Evolutionary conservation across 2,888 invertebrate species (phyloP), one percentile per base, ranked within the genome.

Genomic region (Pegoplata infirma): DNA sequence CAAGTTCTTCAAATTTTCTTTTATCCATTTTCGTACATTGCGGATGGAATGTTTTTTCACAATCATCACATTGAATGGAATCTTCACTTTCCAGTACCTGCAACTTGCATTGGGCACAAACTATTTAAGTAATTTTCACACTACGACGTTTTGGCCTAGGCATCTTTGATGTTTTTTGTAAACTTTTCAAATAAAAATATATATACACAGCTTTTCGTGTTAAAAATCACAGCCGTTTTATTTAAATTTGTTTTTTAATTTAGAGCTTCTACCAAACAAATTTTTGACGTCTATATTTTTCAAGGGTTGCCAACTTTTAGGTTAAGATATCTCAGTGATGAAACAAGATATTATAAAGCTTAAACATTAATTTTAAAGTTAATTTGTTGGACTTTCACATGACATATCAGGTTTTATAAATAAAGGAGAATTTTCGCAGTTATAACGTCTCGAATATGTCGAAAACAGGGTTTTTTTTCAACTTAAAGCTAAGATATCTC

Each of bases 61-160:
- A 59, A 44, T 14, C 21, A 25, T 23, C 58, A n/a, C 58, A 58
- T 4, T 58, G 21, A 40, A 58, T 58, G 19, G 58, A 40, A 7
- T 7, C 40, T 1, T 44, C 58, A 3, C 8, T 59, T 21, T 59
- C 59, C 40, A 44, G 32, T 23, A 59, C 25, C 32, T 44, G 44
- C 21, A 21, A 23, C n/a, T 59, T 59, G 23, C 59, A 59, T 46
- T 59, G 59, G 10, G 5, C 59, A 16, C 59, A 59, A 59, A 44
- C 21, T 17, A 44, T 23, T 59, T 59, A n/a, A n/a, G n/a, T 59
- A 7, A 40, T 58, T 44, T 59, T 59, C 21, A 44, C 8, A 14
- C 59, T 59, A 23, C 14, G 23, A 3, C 59, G 23, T 7, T 23
- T 23, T 46, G 32, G 6, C 5, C 32, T 8, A 32, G 32, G 6